These are phyloP conservation scores for Melanostoma mellinum DNA, from an alignment of 2,888 invertebrate genomes.

Conservation along the genomic window DNA sequence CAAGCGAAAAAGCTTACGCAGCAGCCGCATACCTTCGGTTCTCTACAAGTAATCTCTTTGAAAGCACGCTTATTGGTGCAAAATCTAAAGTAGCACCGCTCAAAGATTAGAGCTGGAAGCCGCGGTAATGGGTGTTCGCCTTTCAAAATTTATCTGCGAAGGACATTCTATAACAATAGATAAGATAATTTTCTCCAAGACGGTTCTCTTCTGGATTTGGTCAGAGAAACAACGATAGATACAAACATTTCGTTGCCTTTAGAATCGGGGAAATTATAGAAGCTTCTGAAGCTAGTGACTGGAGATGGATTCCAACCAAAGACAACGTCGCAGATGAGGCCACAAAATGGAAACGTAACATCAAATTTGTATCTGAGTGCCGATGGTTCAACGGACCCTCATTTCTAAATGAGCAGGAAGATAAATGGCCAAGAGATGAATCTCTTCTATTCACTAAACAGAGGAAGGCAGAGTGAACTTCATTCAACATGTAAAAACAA, in stretches of 20 bases:
- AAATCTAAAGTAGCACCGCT: not conserved
- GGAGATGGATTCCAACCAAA: too few species aligned
- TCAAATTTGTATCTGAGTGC: constrained; percentile 30
- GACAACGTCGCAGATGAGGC: constrained; percentile 62
- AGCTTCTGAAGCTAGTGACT: too few species aligned
- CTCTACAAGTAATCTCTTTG: too few species aligned
- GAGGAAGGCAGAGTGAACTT: constrained; percentile 15
- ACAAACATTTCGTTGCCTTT: not conserved
- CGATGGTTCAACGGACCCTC: constrained; percentile 25
- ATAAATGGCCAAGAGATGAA: constrained; percentile 24
- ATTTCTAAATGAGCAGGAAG: constrained; percentile 5
- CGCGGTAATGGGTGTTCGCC: not conserved
- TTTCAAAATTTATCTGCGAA: too few species aligned
- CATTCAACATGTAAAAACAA: not conserved
- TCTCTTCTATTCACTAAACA: not conserved
- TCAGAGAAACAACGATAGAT: not conserved
- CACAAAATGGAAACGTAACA: constrained; percentile 56
- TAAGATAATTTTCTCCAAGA: constrained; percentile 12
- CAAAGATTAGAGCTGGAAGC: constrained; percentile 7
- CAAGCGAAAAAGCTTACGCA: too few species aligned
- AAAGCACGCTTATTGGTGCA: not conserved
- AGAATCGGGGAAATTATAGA: too few species aligned
- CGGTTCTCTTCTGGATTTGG: constrained; percentile 34
- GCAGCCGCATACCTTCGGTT: too few species aligned
- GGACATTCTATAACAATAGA: too few species aligned